Evolutionary conservation across 1,140 invertebrate species (phyloP).

Genomic region (Achatina immaculata): DNA sequence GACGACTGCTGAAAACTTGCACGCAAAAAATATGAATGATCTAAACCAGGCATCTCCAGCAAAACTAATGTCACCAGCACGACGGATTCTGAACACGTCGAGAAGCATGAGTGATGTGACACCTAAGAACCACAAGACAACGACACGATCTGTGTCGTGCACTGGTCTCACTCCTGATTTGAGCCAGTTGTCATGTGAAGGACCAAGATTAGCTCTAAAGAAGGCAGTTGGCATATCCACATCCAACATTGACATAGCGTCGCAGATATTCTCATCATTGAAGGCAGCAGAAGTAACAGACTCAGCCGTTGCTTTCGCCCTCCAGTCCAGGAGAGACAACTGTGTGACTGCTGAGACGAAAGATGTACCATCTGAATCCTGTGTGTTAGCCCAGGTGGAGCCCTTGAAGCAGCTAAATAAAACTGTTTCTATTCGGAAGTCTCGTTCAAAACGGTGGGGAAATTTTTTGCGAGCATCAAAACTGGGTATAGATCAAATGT

Average conservation of each 20-base stretch:
- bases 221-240: background rate
- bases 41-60: no score
- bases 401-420: constrained; percentile 37
- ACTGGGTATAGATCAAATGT: constrained; percentile 28
- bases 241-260: background rate
- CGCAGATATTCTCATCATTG: constrained; percentile 3
- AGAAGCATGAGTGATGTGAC: constrained; percentile 36
- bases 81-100: constrained; percentile 27
- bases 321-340: background rate
- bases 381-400: background rate
- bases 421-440: constrained; percentile 10
- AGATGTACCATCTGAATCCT: background rate
- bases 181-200: background rate
- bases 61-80: background rate
- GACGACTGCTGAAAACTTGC: background rate
- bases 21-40: background rate
- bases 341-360: background rate
- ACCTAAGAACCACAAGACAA: constrained; percentile 23
- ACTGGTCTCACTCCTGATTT: constrained; percentile 33
- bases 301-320: background rate
- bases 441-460: constrained; percentile 33
- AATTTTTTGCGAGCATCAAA: constrained; percentile 32
- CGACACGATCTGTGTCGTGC: constrained; percentile 9
- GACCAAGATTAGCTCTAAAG: background rate
- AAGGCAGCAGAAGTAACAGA: background rate